These are phyloP conservation scores for Tenthredo mesomela DNA, from an alignment of 2,888 invertebrate species.

Conservation along the genomic window DNA sequence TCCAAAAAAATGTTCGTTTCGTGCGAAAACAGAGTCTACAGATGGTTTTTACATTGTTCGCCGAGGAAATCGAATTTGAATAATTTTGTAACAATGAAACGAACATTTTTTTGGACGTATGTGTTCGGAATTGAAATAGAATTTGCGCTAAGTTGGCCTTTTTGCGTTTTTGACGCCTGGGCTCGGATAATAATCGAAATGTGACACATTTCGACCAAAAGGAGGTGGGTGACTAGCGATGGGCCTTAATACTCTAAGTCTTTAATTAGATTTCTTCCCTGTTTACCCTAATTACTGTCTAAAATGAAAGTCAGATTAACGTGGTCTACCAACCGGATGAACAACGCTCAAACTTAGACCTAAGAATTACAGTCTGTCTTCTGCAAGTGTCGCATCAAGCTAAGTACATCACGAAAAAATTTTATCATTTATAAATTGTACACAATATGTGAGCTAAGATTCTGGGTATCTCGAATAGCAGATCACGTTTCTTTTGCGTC, in stretches of 20 bases:
- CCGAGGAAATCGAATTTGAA: too few species aligned
- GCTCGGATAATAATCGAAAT: too few species aligned
- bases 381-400: background rate
- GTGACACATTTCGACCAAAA: too few species aligned
- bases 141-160: too few species aligned
- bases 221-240: too few species aligned
- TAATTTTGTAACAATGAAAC: too few species aligned
- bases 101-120: too few species aligned
- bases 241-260: background rate
- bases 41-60: too few species aligned
- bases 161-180: too few species aligned
- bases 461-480: background rate
- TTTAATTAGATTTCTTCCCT: background rate
- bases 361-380: background rate
- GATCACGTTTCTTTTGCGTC: background rate
- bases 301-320: background rate
- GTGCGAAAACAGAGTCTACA: too few species aligned
- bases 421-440: background rate
- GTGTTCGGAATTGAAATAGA: too few species aligned
- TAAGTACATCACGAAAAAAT: background rate
- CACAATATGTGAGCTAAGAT: background rate
- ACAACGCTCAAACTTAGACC: background rate
- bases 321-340: background rate
- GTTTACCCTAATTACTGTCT: slow-evolving; percentile 1
- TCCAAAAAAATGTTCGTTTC: too few species aligned